A percentile compares a stretch with the other conserved stretches of the same genome.
These are phyloP conservation scores for Muschampia plurimacula DNA, from an alignment of 2,888 invertebrate genomes.

Conservation along the genomic window DNA sequence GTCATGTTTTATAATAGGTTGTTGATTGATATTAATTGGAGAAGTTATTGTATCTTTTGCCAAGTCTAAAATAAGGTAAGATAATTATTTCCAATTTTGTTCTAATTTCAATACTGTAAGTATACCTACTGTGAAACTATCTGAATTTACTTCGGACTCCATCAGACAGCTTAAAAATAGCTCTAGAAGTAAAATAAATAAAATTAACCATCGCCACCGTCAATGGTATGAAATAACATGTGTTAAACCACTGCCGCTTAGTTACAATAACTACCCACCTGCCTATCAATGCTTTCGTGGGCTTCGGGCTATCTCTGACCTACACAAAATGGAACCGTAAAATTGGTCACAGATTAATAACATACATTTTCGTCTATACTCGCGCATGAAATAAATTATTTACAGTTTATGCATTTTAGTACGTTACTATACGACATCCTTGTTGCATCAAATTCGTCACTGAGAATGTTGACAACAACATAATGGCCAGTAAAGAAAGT, in stretches of 20 bases:
- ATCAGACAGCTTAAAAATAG: background rate
- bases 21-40: constrained; percentile 11
- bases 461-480: constrained; percentile 59
- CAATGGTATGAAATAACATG: constrained; percentile 69
- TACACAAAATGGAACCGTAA: constrained; percentile 44
- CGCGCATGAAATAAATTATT: constrained; percentile 34
- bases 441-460: constrained; percentile 36
- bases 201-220: constrained; percentile 61
- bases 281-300: constrained; percentile 45
- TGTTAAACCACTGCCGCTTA: constrained; percentile 55
- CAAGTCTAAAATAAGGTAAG: background rate
- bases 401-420: constrained; percentile 25
- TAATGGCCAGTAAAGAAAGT: constrained; percentile 69
- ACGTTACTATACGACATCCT: constrained; percentile 26
- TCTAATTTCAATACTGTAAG: background rate
- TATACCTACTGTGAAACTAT: background rate
- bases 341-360: constrained; percentile 48
- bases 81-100: background rate
- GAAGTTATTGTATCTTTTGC: background rate
- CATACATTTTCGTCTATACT: constrained; percentile 45
- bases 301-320: constrained; percentile 53
- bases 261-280: constrained; percentile 46
- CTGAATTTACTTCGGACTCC: background rate
- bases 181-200: constrained; percentile 30
- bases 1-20: constrained; percentile 6